phyloP scores from a whole-genome alignment of 2,888 invertebrate species.

The Ormyrus thymus region DNA sequence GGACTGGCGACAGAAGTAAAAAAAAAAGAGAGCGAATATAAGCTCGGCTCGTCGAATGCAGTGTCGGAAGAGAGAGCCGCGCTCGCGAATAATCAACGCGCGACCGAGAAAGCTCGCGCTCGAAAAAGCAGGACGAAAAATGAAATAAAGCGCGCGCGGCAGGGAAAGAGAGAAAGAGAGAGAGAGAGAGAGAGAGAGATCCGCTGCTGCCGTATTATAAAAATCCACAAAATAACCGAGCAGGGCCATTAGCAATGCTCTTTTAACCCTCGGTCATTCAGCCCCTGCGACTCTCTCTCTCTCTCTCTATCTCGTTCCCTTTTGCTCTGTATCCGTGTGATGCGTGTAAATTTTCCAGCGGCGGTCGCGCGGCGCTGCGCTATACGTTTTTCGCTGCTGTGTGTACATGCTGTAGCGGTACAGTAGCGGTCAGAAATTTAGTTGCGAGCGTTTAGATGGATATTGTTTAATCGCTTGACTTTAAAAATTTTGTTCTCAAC shows the following conservation, averaged over 20 bases:
- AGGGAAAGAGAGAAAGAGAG: not conserved
- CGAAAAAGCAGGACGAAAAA: constrained; percentile 6
- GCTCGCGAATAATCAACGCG: constrained; percentile 42
- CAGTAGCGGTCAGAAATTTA: constrained; percentile 34
- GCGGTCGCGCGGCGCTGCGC: constrained; percentile 67
- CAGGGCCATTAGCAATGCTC: constrained; percentile 75
- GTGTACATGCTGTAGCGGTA: constrained; percentile 62
- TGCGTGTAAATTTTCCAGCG: constrained; percentile 75
- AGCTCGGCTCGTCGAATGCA: not conserved
- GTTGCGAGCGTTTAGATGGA: not conserved
- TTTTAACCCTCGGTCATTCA: constrained; percentile 73
- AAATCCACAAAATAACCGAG: constrained; percentile 75
- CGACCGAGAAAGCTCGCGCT: constrained; percentile 4
- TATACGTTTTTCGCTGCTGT: constrained; percentile 73
- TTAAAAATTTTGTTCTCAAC: not conserved
- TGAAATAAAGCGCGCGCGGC: constrained; percentile 48
- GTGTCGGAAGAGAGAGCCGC: not conserved
- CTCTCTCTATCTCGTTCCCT: constrained; percentile 1
- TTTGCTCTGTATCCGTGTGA: constrained; percentile 62
- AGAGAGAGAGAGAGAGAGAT: not conserved
- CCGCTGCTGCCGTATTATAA: constrained; percentile 68
- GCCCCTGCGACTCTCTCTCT: constrained; percentile 62
- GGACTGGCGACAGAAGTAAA: not conserved
- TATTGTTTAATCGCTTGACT: not conserved
- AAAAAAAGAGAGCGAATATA: not conserved